Percentiles rank a stretch among this genome's conserved stretches.
These are phyloP conservation scores for Megaceryle maxima DNA, from an alignment of 2,113 vertebrate genomes.

Conservation along the genomic window DNA sequence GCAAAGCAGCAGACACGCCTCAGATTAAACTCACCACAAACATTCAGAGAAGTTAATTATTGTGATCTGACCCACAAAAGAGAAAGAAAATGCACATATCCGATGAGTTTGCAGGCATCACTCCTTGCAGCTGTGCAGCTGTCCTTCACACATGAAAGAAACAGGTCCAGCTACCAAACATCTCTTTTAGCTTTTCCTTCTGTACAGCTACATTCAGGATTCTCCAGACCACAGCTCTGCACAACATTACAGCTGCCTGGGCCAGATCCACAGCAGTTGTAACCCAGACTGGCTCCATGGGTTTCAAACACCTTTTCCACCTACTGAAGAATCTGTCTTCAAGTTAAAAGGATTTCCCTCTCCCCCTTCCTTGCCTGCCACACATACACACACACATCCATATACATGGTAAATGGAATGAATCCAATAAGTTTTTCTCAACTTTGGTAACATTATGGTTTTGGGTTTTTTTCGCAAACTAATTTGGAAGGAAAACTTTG, in stretches of 20 bases:
- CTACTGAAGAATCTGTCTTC: neutral
- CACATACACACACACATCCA: neutral
- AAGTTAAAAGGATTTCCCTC: slow-evolving; percentile 39
- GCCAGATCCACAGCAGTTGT: neutral
- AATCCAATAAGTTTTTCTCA: slow-evolving; percentile 19
- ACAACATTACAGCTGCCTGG: neutral
- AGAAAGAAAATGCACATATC: slow-evolving; percentile 15
- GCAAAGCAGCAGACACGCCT: neutral
- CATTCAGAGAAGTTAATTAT: slow-evolving; percentile 4
- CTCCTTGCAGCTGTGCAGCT: slow-evolving; percentile 36
- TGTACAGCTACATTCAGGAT: neutral
- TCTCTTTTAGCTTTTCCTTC: neutral
- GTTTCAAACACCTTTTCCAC: slow-evolving; percentile 22
- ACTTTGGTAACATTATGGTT: neutral
- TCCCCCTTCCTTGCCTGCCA: neutral
- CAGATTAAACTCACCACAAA: slow-evolving; percentile 14
- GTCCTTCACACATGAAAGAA: slow-evolving; percentile 57
- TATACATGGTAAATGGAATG: neutral
- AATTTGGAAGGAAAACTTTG: slow-evolving; percentile 4
- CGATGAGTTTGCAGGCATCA: neutral
- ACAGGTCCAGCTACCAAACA: neutral
- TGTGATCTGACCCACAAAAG: slow-evolving; percentile 23
- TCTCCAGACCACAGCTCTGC: neutral
- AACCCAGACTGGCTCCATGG: neutral
- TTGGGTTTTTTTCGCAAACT: neutral